Evolutionary conservation across 1,140 invertebrate species (phyloP), one percentile per base, ranked within the genome.

Genomic region (Helicoverpa zea): DNA sequence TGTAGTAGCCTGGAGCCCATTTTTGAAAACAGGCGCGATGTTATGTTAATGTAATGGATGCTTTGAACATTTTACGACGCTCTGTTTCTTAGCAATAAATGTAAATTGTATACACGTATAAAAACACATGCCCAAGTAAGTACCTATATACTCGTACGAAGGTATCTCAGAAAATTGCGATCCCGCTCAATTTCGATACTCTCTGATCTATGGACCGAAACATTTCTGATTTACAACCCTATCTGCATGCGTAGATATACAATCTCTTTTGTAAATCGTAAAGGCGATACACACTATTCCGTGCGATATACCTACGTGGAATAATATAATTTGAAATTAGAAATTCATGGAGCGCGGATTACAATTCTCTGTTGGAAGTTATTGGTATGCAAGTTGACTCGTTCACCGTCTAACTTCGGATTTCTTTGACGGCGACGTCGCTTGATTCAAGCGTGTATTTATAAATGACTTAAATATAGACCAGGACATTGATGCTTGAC

Each of bases 391-490:
- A 51, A 61, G 29, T 47, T 49, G 52, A 58, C 18, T 70, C 56
- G 43, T 18, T 73, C 63, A 14, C 51, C 29, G 54, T 78, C 61
- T 68, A 80, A 70, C 80, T 82, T 63, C 68, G 56, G 75, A 80
- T 30, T 79, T 66, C 77, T 79, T 81, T 81, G 80, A 79, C 51
- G 63, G 49, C 16, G 47, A 52, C 54, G 29, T 51, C 61, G 72
- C 64, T 82, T 80, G 79, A 79, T 66, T 81, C 81, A 77, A 14
- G 49, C 59, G 47, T 74, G 70, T 85, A 85, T 82, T 82, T 84
- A 84, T 82, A 79, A 77, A 77, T 74, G 29, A 2, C 59, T 52
- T 81, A 76, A 78, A 81, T 79, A 75, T 81, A 82, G 70, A 80
- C 59, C 29, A 54, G 52, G 64, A 79, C 54, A 79, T 79, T 79